Conservation (phyloP, 2,113 vertebrate genomes). For the Pithys albifrons region DNA sequence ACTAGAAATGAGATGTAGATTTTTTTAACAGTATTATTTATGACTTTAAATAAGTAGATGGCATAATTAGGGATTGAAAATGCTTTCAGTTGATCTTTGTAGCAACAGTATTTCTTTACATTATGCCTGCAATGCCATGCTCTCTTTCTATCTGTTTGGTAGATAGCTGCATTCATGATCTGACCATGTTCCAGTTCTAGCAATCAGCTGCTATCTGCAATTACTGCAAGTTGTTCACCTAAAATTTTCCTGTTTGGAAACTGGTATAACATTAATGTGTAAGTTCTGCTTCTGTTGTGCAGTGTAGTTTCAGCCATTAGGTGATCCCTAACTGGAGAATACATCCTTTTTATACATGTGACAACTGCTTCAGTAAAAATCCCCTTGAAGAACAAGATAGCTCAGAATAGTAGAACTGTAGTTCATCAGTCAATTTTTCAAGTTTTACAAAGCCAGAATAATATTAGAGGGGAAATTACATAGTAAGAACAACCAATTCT, state of each 20-base stretch:
- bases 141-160: background rate
- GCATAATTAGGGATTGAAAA: slow-evolving; percentile 61
- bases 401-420: background rate
- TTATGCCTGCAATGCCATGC: background rate
- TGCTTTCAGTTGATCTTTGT: slow-evolving; percentile 39
- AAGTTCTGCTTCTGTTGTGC: slow-evolving; percentile 44
- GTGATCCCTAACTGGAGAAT: slow-evolving; percentile 34
- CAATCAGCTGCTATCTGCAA: background rate
- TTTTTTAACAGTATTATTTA: slow-evolving; percentile 67
- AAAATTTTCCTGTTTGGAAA: background rate
- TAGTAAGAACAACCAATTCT: background rate
- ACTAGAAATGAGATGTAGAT: slow-evolving; percentile 45
- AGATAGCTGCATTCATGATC: slow-evolving; percentile 12
- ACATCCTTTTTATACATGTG: background rate
- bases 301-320: slow-evolving; percentile 41
- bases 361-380: background rate
- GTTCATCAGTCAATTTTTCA: background rate
- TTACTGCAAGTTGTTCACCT: slow-evolving; percentile 2
- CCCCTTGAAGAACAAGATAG: background rate
- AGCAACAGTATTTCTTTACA: slow-evolving; percentile 10
- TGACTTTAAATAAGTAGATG: slow-evolving; percentile 51
- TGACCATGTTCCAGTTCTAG: slow-evolving; percentile 15
- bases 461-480: background rate
- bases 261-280: background rate
- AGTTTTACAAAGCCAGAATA: background rate